These are phyloP conservation scores for Drosophila meridionalis DNA, from an alignment of 2,888 invertebrate species.

Conservation along the genomic window DNA sequence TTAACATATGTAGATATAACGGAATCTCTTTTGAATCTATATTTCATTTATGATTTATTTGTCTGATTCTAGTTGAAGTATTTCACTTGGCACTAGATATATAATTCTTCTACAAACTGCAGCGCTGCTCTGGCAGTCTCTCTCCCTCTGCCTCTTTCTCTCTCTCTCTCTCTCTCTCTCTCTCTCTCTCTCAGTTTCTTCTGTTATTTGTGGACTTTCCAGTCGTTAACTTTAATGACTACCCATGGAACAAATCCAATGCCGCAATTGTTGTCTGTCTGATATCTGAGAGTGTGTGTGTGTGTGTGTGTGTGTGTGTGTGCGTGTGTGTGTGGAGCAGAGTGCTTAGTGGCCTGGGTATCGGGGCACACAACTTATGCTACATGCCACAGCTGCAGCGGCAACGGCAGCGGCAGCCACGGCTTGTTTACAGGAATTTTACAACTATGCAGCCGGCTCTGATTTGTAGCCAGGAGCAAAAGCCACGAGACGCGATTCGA, in stretches of 20 bases:
- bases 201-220: slow-evolving; percentile 8
- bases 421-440: slow-evolving; percentile 76
- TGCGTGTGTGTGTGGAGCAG: slow-evolving; percentile 26
- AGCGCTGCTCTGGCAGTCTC: not conserved
- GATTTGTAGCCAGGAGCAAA: slow-evolving; percentile 36
- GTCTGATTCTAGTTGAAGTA: not conserved
- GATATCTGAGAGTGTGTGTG: slow-evolving; percentile 24
- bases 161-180: not conserved
- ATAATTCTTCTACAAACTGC: not conserved
- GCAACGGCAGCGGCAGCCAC: slow-evolving; percentile 54
- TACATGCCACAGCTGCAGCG: slow-evolving; percentile 66
- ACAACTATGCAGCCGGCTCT: slow-evolving; percentile 70
- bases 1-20: too few relatives aligned
- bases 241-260: slow-evolving; percentile 61
- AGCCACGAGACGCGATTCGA: slow-evolving; percentile 31
- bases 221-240: slow-evolving; percentile 44
- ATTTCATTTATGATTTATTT: not conserved
- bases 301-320: slow-evolving; percentile 20
- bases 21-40: not conserved
- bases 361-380: slow-evolving; percentile 61
- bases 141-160: not conserved
- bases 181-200: not conserved
- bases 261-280: slow-evolving; percentile 71
- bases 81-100: not conserved
- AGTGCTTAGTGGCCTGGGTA: slow-evolving; percentile 17